These are phyloP conservation scores for Sebastes schlegelii DNA, from an alignment of 2,113 vertebrate genomes.

Conservation along the genomic window DNA sequence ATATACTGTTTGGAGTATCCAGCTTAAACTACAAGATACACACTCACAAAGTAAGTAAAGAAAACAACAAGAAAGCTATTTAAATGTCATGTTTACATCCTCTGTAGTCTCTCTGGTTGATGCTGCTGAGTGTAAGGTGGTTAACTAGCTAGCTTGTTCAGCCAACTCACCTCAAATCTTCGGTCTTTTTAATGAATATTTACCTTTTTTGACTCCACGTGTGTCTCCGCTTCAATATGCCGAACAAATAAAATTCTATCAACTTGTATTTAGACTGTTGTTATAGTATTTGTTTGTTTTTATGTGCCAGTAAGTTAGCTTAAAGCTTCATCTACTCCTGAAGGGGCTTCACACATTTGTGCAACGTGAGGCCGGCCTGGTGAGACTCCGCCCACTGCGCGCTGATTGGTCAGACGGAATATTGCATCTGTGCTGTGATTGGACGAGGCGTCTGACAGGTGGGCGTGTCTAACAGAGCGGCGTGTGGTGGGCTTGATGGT, in stretches of 20 bases:
- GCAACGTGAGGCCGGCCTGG: slow-evolving; percentile 81
- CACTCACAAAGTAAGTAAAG: no score
- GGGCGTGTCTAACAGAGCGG: neutral
- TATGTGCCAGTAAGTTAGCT: slow-evolving; percentile 23
- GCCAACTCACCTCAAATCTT: slow-evolving; percentile 17
- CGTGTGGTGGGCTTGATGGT: slow-evolving; percentile 12
- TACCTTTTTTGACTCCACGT: slow-evolving; percentile 40
- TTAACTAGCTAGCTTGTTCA: neutral
- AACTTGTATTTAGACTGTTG: no score
- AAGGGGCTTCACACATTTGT: slow-evolving; percentile 76
- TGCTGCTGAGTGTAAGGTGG: no score
- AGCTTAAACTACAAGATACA: neutral
- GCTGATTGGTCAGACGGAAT: slow-evolving; percentile 51
- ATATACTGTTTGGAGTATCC: neutral
- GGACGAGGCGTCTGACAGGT: slow-evolving; percentile 4
- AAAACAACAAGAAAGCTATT: no score
- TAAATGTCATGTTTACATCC: slow-evolving; percentile 36
- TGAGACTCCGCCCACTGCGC: slow-evolving; percentile 49
- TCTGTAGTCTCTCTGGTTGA: no score
- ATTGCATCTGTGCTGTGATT: slow-evolving; percentile 16
- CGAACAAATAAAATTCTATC: neutral
- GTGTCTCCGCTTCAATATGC: neutral
- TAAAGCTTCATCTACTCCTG: slow-evolving; percentile 23
- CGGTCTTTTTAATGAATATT: slow-evolving; percentile 4
- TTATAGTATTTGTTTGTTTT: slow-evolving; percentile 8